Evolutionary conservation across 2,888 invertebrate species (phyloP).

Genomic region (Sicus ferrugineus): DNA sequence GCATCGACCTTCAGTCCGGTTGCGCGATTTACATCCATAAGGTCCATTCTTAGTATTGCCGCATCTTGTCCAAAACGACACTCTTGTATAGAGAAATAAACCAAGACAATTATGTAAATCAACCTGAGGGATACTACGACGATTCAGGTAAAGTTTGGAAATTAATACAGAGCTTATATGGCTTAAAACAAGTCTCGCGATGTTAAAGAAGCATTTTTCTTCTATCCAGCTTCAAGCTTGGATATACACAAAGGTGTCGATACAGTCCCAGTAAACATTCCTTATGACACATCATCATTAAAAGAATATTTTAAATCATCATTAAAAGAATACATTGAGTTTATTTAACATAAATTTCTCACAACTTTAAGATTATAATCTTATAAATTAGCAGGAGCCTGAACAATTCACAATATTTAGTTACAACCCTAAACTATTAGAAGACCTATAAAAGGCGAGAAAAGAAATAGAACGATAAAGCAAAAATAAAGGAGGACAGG

Average conservation of each 20-base stretch:
- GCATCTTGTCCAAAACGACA: conserved; percentile 40
- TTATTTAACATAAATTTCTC: too few relatives aligned
- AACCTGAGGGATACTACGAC: conserved; percentile 38
- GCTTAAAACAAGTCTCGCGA: conserved; percentile 45
- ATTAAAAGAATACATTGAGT: too few relatives aligned
- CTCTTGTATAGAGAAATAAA: conserved; percentile 42
- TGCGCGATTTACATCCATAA: conserved; percentile 45
- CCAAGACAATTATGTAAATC: conserved; percentile 40
- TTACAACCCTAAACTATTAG: too few relatives aligned
- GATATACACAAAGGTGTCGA: conserved; percentile 48
- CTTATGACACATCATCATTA: too few relatives aligned
- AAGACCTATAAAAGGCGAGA: too few relatives aligned
- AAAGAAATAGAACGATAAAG: too few relatives aligned
- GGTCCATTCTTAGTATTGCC: conserved; percentile 41
- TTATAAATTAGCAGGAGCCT: too few relatives aligned
- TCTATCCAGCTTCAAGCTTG: conserved; percentile 32
- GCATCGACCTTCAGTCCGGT: conserved; percentile 49
- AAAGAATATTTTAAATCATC: too few relatives aligned
- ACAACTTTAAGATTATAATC: too few relatives aligned
- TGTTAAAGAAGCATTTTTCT: conserved; percentile 49
- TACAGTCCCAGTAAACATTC: too few relatives aligned
- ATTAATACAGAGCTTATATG: conserved; percentile 45
- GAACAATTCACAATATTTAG: too few relatives aligned
- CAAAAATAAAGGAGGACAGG: conserved; percentile 35
- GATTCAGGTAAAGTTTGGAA: conserved; percentile 40